phyloP scores from a whole-genome alignment of 2,888 invertebrate species.

The Eupelmus urozonus region DNA sequence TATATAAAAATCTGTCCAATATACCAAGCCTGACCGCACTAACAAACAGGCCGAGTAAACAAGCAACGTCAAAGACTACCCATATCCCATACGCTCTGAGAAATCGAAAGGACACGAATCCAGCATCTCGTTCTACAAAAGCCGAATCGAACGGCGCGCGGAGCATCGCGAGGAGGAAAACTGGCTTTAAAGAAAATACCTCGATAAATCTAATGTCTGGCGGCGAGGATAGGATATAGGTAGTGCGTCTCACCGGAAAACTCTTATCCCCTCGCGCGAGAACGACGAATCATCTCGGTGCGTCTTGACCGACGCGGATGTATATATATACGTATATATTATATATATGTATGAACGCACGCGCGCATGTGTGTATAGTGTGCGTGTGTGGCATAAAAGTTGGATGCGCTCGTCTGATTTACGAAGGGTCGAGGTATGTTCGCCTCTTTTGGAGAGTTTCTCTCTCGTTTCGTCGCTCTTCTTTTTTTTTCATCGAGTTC shows the following conservation, averaged over 20 bases:
- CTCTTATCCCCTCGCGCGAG: constrained; percentile 54
- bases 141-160: constrained; percentile 15
- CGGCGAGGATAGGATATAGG: constrained; percentile 63
- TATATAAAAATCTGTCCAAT: too few relatives aligned
- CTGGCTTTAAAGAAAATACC: constrained; percentile 67
- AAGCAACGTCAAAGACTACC: constrained; percentile 35
- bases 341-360: constrained; percentile 3
- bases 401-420: constrained; percentile 32
- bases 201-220: constrained; percentile 69
- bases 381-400: background rate
- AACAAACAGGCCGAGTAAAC: constrained; percentile 31
- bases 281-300: background rate
- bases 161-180: constrained; percentile 32
- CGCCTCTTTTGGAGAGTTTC: background rate
- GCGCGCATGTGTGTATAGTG: background rate
- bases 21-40: too few relatives aligned
- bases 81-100: constrained; percentile 17
- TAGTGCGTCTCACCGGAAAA: constrained; percentile 59
- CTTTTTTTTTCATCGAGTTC: background rate
- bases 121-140: constrained; percentile 25
- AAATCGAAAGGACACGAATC: background rate
- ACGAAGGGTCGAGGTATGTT: constrained; percentile 41
- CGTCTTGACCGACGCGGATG: background rate
- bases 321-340: background rate
- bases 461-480: background rate